phyloP scores from a whole-genome alignment of 2,113 vertebrate species.

The Coptodon rendalli region DNA sequence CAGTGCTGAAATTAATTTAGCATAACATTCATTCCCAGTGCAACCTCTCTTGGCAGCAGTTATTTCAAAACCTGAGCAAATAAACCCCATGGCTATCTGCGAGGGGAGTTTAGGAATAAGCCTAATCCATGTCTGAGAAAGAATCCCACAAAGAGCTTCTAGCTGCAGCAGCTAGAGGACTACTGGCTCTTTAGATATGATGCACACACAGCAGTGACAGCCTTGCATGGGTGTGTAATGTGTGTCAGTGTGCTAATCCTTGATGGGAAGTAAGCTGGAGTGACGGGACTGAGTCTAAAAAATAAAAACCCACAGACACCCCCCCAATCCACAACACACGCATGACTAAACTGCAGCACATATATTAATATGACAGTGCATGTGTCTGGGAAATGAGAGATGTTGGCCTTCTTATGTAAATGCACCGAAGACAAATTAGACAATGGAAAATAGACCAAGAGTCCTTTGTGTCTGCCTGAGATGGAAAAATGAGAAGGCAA shows the following conservation, averaged over 20 bases:
- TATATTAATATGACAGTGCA: background rate
- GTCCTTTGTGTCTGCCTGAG: background rate
- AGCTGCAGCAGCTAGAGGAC: background rate
- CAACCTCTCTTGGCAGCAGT: background rate
- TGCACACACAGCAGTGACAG: background rate
- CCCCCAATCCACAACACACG: background rate
- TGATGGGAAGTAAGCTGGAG: constrained; percentile 5
- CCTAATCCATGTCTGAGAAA: constrained; percentile 6
- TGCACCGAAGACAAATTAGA: background rate
- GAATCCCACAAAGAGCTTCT: background rate
- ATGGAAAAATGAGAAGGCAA: background rate
- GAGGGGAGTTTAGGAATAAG: background rate
- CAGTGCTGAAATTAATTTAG: background rate
- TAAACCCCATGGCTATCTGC: background rate
- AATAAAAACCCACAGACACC: background rate
- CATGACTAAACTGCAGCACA: background rate
- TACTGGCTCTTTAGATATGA: background rate
- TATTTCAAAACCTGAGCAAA: background rate
- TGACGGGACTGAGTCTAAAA: constrained; percentile 11
- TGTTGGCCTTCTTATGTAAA: constrained; percentile 9
- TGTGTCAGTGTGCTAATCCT: constrained; percentile 63
- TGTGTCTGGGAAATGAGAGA: background rate
- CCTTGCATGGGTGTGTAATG: background rate
- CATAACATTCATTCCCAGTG: background rate
- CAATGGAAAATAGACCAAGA: background rate